A percentile compares a stretch with the other conserved stretches of the same genome.
These are phyloP conservation scores for Microctenopoma stevenorrisi DNA, from an alignment of 2,797 vertebrate genomes.

Conservation along the genomic window DNA sequence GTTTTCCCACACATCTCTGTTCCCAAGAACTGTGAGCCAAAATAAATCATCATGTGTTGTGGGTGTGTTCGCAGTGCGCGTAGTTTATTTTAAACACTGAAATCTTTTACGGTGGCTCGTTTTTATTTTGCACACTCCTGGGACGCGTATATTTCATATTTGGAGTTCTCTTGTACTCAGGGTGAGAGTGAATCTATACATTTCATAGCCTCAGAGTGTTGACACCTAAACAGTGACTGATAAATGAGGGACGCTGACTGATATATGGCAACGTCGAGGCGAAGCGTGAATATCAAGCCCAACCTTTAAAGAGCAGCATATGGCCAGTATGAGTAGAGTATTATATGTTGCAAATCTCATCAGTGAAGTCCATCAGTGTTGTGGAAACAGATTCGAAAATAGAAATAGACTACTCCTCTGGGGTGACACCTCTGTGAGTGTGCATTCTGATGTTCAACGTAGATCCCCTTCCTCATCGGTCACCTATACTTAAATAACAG, in stretches of 20 bases:
- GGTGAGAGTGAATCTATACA: not conserved
- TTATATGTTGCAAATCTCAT: constrained; percentile 5
- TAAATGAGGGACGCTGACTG: too few relatives aligned
- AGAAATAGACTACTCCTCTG: not conserved
- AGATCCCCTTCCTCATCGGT: constrained; percentile 5
- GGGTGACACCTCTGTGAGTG: constrained; percentile 11
- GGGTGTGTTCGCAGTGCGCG: constrained; percentile 77
- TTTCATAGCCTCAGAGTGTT: not conserved
- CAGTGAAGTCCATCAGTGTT: not conserved
- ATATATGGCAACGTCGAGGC: not conserved
- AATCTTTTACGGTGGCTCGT: too few relatives aligned
- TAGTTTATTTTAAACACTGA: constrained; percentile 74
- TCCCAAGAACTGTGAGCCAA: constrained; percentile 82
- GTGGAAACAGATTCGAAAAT: constrained; percentile 19
- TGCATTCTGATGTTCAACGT: constrained; percentile 27
- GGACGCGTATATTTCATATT: too few relatives aligned
- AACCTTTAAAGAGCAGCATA: not conserved
- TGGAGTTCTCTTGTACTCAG: not conserved
- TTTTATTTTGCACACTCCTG: too few relatives aligned
- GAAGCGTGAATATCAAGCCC: not conserved
- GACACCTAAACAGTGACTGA: not conserved
- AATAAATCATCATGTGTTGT: constrained; percentile 80
- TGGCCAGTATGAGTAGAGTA: not conserved
- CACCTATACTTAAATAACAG: constrained; percentile 49
- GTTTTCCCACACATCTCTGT: constrained; percentile 89